Base-by-base conservation (phyloP, 2,113 vertebrate species). In the Salminus brasiliensis region DNA sequence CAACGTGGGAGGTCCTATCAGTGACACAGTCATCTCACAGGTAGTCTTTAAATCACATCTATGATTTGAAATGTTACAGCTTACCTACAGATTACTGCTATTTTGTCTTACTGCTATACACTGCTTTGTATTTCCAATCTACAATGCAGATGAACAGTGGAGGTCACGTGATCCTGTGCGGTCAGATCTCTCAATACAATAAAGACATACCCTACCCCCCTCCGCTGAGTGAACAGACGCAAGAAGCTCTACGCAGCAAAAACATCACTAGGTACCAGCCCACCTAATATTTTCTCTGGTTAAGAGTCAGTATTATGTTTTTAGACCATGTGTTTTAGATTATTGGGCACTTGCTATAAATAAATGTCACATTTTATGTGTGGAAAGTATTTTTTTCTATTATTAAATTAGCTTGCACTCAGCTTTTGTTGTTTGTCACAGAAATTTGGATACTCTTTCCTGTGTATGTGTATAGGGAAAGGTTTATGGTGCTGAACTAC, bases 101-200 rank as follows among this genome's bases (percentile, higher is more conserved):
- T 66, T 21, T 39, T 36, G 13, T 10, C 8, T 36, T 36, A 12
- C 13, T 2, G 2, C n/a, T n/a, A n/a, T n/a, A n/a, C n/a, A n/a
- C n/a, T n/a, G n/a, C n/a, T n/a, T n/a, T n/a, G n/a, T n/a, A n/a
- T n/a, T n/a, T n/a, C n/a, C n/a, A n/a, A n/a, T 68, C 2, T 69
- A 41, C 5, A 60, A 30, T 60, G 16, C 78, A 94, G 98, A 98
- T 99, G 97, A 98, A 96, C 89, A 84, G 78, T 34, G 86, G 92
- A 36, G 91, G 96, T 79, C 96, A 97, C 68, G 93, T 99, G 82
- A 91, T 99, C 88, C 88, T 99, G 74, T 99, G 97, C 79, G 98
- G 98, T 66, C 97, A 99, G 49, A 99, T 99, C 84, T 98, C 98
- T 12, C 96, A 98, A 88, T 98, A 99, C 88, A 98, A 98, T 89